These are phyloP conservation scores for Ochlodes sylvanus DNA, from an alignment of 2,888 invertebrate species.

Conservation along the genomic window DNA sequence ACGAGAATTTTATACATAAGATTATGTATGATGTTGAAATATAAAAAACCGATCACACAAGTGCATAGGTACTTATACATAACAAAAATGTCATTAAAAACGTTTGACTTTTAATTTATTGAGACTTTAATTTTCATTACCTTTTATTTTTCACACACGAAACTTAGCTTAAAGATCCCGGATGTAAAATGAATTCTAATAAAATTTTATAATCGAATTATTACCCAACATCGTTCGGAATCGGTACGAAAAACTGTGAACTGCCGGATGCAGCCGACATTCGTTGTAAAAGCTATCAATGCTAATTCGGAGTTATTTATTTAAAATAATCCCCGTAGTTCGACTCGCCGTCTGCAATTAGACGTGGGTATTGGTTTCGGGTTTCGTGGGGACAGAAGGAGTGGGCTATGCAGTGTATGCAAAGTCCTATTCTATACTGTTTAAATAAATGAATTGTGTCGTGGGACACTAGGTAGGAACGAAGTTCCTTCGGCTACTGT, in stretches of 20 bases:
- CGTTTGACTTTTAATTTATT: too few species aligned
- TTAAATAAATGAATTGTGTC: too few species aligned
- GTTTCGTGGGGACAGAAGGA: constrained; percentile 52
- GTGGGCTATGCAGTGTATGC: constrained; percentile 26
- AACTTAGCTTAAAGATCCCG: neutral
- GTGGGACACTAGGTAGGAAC: too few species aligned
- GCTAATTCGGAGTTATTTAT: constrained; percentile 37
- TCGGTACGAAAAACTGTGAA: neutral
- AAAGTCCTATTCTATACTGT: too few species aligned
- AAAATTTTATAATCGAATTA: constrained; percentile 8
- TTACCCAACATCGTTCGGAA: neutral
- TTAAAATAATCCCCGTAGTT: constrained; percentile 60
- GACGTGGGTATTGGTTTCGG: constrained; percentile 54
- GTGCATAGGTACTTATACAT: too few species aligned
- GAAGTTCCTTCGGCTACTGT: too few species aligned
- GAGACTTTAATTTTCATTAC: too few species aligned
- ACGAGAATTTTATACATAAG: too few species aligned
- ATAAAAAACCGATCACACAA: too few species aligned
- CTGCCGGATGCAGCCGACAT: constrained; percentile 31
- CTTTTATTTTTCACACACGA: too few species aligned
- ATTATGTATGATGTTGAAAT: too few species aligned
- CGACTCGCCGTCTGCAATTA: constrained; percentile 55
- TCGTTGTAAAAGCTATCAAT: constrained; percentile 35
- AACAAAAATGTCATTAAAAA: too few species aligned
- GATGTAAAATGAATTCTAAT: neutral